Evolutionary conservation across 92 coral and sea anemone species (phyloP).

Genomic region (Paramuricea clavata): DNA sequence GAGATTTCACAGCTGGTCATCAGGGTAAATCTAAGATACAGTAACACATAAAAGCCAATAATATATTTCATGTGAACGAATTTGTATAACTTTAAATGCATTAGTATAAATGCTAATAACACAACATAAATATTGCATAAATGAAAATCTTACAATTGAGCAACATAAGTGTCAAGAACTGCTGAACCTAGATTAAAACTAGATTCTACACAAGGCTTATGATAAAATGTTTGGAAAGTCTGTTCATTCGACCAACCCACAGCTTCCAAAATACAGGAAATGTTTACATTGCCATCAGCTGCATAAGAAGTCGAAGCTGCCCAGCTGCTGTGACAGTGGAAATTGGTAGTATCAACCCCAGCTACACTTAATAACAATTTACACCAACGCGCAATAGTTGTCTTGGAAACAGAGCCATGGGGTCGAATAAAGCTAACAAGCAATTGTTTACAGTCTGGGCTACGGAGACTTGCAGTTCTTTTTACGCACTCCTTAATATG

Average conservation of each 20-base stretch:
- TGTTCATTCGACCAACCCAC: constrained; percentile 67
- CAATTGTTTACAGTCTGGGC: not conserved
- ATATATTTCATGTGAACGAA: too few species aligned
- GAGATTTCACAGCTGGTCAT: not conserved
- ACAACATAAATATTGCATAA: not conserved
- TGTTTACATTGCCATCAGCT: constrained; percentile 28
- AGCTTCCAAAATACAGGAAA: constrained; percentile 48
- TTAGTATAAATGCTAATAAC: not conserved
- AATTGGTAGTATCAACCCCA: constrained; percentile 45
- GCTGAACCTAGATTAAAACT: not conserved
- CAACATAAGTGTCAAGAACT: not conserved
- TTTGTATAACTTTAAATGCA: too few species aligned
- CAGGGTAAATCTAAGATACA: not conserved
- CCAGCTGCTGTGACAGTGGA: constrained; percentile 54
- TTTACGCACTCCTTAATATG: not conserved
- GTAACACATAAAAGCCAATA: not conserved
- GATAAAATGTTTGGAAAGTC: constrained; percentile 56
- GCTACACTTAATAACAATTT: constrained; percentile 26
- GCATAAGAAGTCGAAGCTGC: constrained; percentile 48
- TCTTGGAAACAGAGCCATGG: constrained; percentile 46
- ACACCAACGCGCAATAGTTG: constrained; percentile 54
- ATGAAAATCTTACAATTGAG: not conserved
- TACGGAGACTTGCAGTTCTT: not conserved
- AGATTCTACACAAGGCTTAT: not conserved
- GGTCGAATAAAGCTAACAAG: constrained; percentile 46